Evolutionary conservation across 1,140 invertebrate species (phyloP).

Genomic region (Gryllus bimaculatus): DNA sequence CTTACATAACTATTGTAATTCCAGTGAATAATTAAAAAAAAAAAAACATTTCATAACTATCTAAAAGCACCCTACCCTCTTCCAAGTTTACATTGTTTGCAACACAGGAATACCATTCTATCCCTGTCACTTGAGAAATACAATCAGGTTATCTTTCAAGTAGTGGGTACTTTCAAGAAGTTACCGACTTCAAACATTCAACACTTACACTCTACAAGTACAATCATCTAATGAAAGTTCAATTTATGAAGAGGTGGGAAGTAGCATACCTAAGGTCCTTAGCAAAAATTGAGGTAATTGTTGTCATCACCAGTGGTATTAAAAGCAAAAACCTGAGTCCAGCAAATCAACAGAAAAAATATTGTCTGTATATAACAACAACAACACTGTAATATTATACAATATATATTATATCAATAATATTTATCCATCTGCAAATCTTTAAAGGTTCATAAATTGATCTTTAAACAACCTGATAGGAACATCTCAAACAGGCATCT

Average conservation of each 20-base stretch:
- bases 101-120: not conserved
- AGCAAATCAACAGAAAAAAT: slow-evolving; percentile 19
- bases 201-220: not conserved
- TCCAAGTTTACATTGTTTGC: not conserved
- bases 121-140: not conserved
- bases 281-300: slow-evolving; percentile 9
- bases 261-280: not conserved
- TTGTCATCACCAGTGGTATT: slow-evolving; percentile 14
- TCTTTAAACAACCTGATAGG: not conserved
- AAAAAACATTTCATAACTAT: not conserved
- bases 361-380: slow-evolving; percentile 17
- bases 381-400: slow-evolving; percentile 17
- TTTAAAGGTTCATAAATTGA: slow-evolving; percentile 8
- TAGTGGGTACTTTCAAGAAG: not conserved
- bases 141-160: not conserved
- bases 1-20: slow-evolving; percentile 1
- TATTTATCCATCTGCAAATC: slow-evolving; percentile 9
- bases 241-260: slow-evolving; percentile 8
- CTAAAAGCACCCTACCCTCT: not conserved
- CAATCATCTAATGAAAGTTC: not conserved
- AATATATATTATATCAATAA: slow-evolving; percentile 17
- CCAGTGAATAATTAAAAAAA: not conserved
- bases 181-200: not conserved
- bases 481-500: not conserved
- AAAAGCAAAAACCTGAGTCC: slow-evolving; percentile 20